Evolutionary conservation across 2,113 vertebrate species (phyloP).

Genomic region (Seriola aureovittata): DNA sequence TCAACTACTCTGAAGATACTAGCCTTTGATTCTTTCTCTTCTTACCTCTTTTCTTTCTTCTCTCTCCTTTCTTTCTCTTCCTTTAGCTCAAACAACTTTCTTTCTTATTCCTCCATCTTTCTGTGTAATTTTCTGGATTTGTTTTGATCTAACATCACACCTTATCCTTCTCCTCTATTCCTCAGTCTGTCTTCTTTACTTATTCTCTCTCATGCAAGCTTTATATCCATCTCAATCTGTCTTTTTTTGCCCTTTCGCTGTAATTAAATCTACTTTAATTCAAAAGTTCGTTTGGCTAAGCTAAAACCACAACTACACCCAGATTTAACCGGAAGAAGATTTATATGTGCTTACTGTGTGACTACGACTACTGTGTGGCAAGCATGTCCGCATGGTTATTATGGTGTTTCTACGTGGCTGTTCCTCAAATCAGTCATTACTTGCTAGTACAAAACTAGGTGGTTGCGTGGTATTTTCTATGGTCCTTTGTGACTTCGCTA

Average conservation of each 20-base stretch:
- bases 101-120: not conserved
- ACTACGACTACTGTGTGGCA: too few relatives aligned
- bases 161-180: not conserved
- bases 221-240: not conserved
- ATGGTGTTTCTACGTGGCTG: too few relatives aligned
- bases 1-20: slow-evolving; percentile 46
- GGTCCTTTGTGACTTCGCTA: too few relatives aligned
- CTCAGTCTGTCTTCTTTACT: not conserved
- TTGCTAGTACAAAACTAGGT: too few relatives aligned
- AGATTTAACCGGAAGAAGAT: not conserved
- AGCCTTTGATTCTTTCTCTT: slow-evolving; percentile 35
- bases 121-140: not conserved
- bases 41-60: not conserved
- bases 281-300: not conserved
- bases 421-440: too few relatives aligned
- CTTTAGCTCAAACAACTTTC: not conserved
- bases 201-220: not conserved
- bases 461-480: too few relatives aligned
- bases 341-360: too few relatives aligned
- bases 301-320: not conserved
- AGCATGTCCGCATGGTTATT: too few relatives aligned
- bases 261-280: slow-evolving; percentile 3
- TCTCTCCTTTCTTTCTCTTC: not conserved
- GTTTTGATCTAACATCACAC: not conserved
- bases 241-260: not conserved